Conservation (phyloP, 2,113 vertebrate species). For the Gobius niger region DNA sequence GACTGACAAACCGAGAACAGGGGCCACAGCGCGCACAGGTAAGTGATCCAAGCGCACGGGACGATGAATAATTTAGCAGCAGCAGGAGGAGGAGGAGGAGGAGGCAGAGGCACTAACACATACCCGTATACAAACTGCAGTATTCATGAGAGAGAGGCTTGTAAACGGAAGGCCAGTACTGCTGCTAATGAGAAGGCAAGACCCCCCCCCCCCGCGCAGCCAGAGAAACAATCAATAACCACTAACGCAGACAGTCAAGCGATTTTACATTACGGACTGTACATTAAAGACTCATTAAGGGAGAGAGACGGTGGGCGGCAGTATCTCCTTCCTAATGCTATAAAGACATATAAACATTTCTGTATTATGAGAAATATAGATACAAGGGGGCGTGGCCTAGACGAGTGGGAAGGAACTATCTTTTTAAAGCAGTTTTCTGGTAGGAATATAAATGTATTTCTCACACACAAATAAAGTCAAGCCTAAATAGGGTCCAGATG, state of each 20-base stretch:
- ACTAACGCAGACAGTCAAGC: background rate
- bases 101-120: constrained; percentile 26
- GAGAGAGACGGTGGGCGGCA: background rate
- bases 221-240: constrained; percentile 6
- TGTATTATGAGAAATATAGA: no score
- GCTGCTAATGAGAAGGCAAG: constrained; percentile 46
- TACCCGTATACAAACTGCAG: constrained; percentile 18
- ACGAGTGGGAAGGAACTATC: no score
- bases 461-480: no score
- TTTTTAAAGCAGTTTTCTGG: no score
- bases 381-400: no score
- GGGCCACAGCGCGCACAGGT: constrained; percentile 54
- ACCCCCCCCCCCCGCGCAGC: background rate
- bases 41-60: constrained; percentile 71
- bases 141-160: constrained; percentile 61
- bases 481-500: no score
- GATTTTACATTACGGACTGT: background rate
- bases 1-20: constrained; percentile 49
- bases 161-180: constrained; percentile 49
- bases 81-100: constrained; percentile 56
- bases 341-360: no score
- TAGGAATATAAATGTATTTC: no score
- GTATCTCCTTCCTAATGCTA: background rate
- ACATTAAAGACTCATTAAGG: background rate
- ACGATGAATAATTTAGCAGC: constrained; percentile 88